Evolutionary conservation across 2,113 vertebrate species (phyloP), one percentile per base, ranked within the genome.

Genomic region (Psammodynastes pulverulentus): DNA sequence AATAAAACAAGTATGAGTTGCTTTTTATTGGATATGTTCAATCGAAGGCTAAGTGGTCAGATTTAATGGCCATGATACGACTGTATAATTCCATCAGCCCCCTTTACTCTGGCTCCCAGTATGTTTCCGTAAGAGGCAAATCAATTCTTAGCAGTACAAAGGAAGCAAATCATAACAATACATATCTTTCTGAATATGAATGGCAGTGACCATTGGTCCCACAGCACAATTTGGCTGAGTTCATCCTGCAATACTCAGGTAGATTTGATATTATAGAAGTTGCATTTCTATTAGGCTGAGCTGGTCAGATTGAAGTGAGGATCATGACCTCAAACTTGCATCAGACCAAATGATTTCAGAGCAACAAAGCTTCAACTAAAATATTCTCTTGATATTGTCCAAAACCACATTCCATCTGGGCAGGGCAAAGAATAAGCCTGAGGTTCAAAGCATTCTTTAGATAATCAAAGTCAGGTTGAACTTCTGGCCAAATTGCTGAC

Each of bases 361-460:
- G 29, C 67, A 79, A 21, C 29, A 48, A 56, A 2, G 19, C 51
- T 92, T 89, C 84, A 92, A 49, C 87, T 89, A 45, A 92, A 89
- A 88, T 43, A 62, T n/a, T 86, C 53, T 67, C n/a, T 53, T 39
- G 21, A 91, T 62, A 23, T n/a, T 24, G 45, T 46, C 90, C 90
- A 62, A 91, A 67, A 87, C 54, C 87, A 84, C 91, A 92, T 92
- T 92, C 91, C 58, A 34, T n/a, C 34, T 84, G 51, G 67, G 51
- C 49, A 89, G 87, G 67, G 39, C 43, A 23, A 7, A 29, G 51
- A 48, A 34, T 54, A 89, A 43, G 67, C 24, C 56, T 89, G 26
- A 13, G 43, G 62, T 92, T 92, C 86, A 89, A 92, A 92, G 91
- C 91, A 89, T 92, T 92, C 67, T 89, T 92, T 52, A 89, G 43